Base-by-base conservation (phyloP, 2,797 vertebrate genomes). In the Thalassophryne amazonica region DNA sequence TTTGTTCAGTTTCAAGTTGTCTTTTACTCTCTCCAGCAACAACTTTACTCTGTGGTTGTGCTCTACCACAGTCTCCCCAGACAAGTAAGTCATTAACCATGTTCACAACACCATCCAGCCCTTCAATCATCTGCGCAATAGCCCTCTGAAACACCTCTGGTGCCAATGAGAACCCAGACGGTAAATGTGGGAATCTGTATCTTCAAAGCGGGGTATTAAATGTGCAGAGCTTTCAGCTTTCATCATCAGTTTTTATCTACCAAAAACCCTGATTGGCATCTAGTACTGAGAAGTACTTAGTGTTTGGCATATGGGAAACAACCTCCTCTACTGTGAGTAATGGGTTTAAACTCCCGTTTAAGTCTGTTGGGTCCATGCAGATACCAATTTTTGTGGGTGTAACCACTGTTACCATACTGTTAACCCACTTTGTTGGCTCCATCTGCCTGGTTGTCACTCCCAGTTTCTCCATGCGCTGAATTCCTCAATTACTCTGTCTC, bases 71-170 rank as follows among this genome's bases (percentile, higher is more conserved):
- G 27, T n/a, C 5, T 60, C 38, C 6, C 50, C 38, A n/a, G 1
- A 56, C 34, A 7, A 52, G 12, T 2, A 62, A 2, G 9, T 57
- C 27, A 32, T 69, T 39, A 8, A 29, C 18, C 1, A 43, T 28
- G 21, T 38, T 53, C 4, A 52, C 29, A 0, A 48, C 31, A 3
- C 40, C 34, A 3, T 38, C 25, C 14, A 62, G 7, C 2, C 14
- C 45, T 23, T 56, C 38, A 13, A 41, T 39, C 33, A 46, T 45
- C 19, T 46, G 50, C 12, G 28, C 6, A 2, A 22, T 23, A 14
- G n/a, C 6, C 12, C 28, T 30, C 13, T 17, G 21, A 21, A 22
- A 8, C 8, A 22, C 21, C 7, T 22, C 6, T 7, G 3, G 22
- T 1, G 6, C 6, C 22, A 21, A 22, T 8, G 7, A 22, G 22